Evolutionary conservation across 2,797 vertebrate species (phyloP).

Genomic region (Sebastes vulpes): DNA sequence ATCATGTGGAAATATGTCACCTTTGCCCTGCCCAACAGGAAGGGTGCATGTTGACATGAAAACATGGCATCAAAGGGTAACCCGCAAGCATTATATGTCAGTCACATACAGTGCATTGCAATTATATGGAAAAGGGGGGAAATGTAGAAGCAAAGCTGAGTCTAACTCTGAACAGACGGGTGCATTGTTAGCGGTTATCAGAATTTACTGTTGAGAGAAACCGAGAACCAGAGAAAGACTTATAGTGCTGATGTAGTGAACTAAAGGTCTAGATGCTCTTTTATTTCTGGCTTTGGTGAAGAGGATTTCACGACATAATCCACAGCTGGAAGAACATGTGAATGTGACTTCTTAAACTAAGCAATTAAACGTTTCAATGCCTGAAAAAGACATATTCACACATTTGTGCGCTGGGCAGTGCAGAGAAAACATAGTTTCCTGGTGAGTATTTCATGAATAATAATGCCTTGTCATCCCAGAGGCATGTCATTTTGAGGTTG

Average conservation of each 20-base stretch:
- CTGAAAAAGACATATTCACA: not conserved
- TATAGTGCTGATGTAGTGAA: not conserved
- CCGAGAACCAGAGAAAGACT: not conserved
- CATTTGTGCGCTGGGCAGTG: not conserved
- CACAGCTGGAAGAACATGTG: not conserved
- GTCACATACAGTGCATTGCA: slow-evolving; percentile 10
- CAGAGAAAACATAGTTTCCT: slow-evolving; percentile 11
- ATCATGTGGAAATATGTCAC: slow-evolving; percentile 42
- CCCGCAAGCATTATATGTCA: not conserved
- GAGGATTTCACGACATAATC: not conserved
- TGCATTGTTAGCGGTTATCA: not conserved
- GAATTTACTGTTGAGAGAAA: not conserved
- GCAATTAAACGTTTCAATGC: not conserved
- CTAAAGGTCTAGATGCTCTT: not conserved
- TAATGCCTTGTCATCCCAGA: slow-evolving; percentile 44
- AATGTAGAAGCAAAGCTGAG: not conserved
- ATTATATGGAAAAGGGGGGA: slow-evolving; percentile 12
- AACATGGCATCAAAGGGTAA: slow-evolving; percentile 46
- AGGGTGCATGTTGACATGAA: slow-evolving; percentile 53
- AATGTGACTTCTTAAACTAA: not conserved
- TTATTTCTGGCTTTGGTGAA: not conserved
- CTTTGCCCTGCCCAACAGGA: slow-evolving; percentile 46
- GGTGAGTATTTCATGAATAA: slow-evolving; percentile 42
- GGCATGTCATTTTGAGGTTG: slow-evolving; percentile 39
- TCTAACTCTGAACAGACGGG: not conserved